phyloP scores from a whole-genome alignment of 2,797 vertebrate genomes.

The Pipistrellus nathusii region DNA sequence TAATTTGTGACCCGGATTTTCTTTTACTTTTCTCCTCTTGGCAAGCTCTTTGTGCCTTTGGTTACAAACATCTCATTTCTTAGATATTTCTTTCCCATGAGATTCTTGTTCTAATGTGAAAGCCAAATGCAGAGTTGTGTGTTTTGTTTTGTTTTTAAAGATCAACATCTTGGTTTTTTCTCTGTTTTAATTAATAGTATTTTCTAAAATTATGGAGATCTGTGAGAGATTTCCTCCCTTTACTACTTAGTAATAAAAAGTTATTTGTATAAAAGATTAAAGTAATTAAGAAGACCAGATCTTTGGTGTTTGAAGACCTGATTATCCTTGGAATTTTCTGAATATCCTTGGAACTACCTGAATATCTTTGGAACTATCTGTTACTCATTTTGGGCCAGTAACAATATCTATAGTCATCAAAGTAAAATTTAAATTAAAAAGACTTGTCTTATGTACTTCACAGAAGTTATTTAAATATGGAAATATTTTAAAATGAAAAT shows the following conservation, averaged over 20 bases:
- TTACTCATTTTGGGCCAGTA: background rate
- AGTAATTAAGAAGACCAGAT: background rate
- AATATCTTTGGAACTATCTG: conserved; percentile 14
- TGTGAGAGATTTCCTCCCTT: background rate
- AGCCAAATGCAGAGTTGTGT: background rate
- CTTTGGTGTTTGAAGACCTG: background rate
- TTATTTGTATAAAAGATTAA: background rate
- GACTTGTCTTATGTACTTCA: background rate
- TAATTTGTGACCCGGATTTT: background rate
- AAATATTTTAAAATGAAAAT: conserved; percentile 49
- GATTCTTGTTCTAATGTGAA: conserved; percentile 2
- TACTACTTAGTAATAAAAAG: conserved; percentile 32
- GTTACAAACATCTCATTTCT: background rate
- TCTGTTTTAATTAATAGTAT: background rate
- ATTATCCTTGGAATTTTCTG: conserved; percentile 7
- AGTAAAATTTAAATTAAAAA: conserved; percentile 25
- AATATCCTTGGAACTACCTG: conserved; percentile 13
- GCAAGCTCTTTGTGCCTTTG: background rate
- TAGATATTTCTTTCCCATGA: background rate
- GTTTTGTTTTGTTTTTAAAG: background rate
- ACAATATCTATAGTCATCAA: conserved; percentile 19
- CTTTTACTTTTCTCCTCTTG: background rate
- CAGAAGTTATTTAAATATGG: conserved; percentile 27
- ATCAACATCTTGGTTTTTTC: background rate
- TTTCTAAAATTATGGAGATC: conserved; percentile 37